phyloP scores from a whole-genome alignment of 2,888 invertebrate genomes.

The Tenthredo amoena region DNA sequence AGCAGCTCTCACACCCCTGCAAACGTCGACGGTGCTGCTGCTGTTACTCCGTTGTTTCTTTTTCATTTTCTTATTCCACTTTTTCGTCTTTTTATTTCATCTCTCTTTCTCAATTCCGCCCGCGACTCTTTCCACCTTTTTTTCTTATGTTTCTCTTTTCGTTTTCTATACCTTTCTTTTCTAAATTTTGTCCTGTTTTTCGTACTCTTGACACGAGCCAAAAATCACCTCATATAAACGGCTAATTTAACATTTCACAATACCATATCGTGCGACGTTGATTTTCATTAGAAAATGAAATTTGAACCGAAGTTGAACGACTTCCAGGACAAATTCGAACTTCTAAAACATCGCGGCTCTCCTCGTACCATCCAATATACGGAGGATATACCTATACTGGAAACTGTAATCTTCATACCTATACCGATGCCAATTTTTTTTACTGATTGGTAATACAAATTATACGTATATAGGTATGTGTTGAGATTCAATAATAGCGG shows the following conservation, averaged over 20 bases:
- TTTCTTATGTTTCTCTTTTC: neutral
- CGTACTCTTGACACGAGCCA: constrained; percentile 8
- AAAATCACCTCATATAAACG: neutral
- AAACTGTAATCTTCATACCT: neutral
- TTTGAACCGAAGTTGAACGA: neutral
- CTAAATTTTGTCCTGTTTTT: neutral
- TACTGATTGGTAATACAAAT: neutral
- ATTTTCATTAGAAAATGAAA: neutral
- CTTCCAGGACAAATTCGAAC: neutral
- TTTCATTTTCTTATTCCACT: constrained; percentile 38
- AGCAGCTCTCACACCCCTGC: constrained; percentile 65
- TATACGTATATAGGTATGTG: neutral
- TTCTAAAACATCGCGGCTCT: neutral
- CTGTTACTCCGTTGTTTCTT: constrained; percentile 34
- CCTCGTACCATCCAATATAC: neutral
- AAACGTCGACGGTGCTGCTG: constrained; percentile 51
- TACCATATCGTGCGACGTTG: neutral
- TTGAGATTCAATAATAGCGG: neutral
- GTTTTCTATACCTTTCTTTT: neutral
- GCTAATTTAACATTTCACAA: neutral
- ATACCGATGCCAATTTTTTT: neutral
- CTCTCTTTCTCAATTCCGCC: neutral
- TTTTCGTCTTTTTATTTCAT: neutral
- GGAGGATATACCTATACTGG: neutral
- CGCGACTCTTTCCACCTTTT: neutral